These are phyloP conservation scores for Cosmia pyralina DNA, from an alignment of 2,888 invertebrate genomes.

Conservation along the genomic window DNA sequence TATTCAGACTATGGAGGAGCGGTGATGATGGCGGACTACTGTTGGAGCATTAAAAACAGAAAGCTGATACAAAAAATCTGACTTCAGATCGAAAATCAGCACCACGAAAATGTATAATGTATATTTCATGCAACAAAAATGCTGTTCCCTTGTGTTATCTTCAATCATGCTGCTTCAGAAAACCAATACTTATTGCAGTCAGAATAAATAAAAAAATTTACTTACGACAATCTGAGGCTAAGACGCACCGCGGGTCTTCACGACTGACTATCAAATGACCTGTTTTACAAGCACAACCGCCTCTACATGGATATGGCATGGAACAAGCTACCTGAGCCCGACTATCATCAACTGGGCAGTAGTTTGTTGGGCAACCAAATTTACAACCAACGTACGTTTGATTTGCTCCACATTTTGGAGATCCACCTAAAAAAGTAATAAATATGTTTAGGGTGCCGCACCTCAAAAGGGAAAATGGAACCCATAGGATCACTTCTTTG, in stretches of 20 bases:
- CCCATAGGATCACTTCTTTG: no score
- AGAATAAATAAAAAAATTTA: slow-evolving; percentile 7
- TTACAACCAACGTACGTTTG: slow-evolving; percentile 71
- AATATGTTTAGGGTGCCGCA: no score
- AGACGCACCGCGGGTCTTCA: slow-evolving; percentile 34
- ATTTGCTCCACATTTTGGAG: slow-evolving; percentile 60
- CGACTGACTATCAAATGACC: slow-evolving; percentile 62
- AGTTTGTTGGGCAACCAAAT: slow-evolving; percentile 67
- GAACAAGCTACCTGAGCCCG: slow-evolving; percentile 66
- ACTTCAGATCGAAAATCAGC: no score
- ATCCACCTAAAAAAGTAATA: slow-evolving; percentile 19
- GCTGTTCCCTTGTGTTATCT: neutral
- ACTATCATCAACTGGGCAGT: slow-evolving; percentile 71
- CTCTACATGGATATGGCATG: slow-evolving; percentile 68
- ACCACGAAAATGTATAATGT: no score
- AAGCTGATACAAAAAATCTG: no score
- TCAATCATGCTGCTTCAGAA: neutral
- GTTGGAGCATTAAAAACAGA: no score
- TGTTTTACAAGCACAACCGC: slow-evolving; percentile 75
- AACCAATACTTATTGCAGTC: neutral
- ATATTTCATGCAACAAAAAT: no score
- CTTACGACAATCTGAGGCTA: slow-evolving; percentile 70
- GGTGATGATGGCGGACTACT: no score
- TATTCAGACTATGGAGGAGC: no score
- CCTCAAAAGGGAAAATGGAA: no score